These are phyloP conservation scores for Harpagifer antarcticus DNA, from an alignment of 2,797 vertebrate species.

Conservation along the genomic window DNA sequence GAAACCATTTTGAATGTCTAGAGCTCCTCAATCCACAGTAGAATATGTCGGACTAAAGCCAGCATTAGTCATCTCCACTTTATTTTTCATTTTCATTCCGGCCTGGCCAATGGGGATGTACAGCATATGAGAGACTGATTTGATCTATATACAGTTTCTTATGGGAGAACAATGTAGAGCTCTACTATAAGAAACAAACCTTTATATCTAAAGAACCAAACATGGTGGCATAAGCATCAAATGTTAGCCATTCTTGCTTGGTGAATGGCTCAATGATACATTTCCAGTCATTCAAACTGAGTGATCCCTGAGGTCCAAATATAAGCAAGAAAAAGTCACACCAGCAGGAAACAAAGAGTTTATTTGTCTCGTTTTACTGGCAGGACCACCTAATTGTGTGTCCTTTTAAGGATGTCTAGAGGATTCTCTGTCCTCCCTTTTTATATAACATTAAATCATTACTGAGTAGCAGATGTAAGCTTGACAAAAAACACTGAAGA, in stretches of 20 bases:
- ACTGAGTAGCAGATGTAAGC: neutral
- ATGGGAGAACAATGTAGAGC: neutral
- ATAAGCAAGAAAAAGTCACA: neutral
- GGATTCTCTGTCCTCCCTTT: neutral
- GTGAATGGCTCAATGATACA: neutral
- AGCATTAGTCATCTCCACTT: conserved; percentile 64
- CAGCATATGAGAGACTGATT: conserved; percentile 25
- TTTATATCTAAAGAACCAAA: neutral
- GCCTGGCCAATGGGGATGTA: conserved; percentile 28
- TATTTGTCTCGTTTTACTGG: neutral
- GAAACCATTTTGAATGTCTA: conserved; percentile 83
- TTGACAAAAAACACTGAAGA: neutral
- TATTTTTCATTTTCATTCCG: conserved; percentile 57
- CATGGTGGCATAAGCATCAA: neutral
- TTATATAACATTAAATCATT: neutral
- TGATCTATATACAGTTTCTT: conserved; percentile 12
- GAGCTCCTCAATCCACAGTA: conserved; percentile 74
- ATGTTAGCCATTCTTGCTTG: neutral
- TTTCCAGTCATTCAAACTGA: too few relatives aligned
- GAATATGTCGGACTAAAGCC: conserved; percentile 80
- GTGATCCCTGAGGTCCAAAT: neutral
- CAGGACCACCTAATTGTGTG: neutral
- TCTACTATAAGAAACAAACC: neutral
- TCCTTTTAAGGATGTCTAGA: neutral
- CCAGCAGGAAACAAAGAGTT: neutral